Percentiles rank a stretch among this genome's conserved stretches.
Evolutionary conservation across 2,797 vertebrate species (phyloP).

Genomic region (Graptemys geographica): DNA sequence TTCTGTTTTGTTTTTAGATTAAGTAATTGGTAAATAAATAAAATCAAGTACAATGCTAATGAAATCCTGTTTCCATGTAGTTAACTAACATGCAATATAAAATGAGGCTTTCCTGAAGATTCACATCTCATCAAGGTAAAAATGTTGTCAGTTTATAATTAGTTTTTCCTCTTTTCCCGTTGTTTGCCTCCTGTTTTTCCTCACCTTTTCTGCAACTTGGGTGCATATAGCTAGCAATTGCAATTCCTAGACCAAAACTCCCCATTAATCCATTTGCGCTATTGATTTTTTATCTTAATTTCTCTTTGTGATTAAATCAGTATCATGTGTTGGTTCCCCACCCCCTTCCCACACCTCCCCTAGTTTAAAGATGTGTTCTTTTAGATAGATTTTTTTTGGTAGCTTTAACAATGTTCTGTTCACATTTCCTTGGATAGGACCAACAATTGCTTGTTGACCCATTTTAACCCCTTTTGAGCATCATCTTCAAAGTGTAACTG

Average conservation of each 20-base stretch:
- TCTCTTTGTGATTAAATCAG: conserved; percentile 67
- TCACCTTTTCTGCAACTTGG: not conserved
- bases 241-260: conserved; percentile 1
- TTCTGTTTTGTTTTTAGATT: not conserved
- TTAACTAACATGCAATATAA: not conserved
- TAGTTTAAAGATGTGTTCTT: conserved; percentile 79
- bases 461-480: conserved; percentile 89
- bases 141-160: not conserved
- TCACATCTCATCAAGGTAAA: conserved; percentile 16
- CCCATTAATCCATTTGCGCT: not conserved
- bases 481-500: conserved; percentile 93
- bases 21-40: not conserved
- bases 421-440: conserved; percentile 81
- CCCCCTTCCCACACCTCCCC: conserved; percentile 64
- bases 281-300: conserved; percentile 25
- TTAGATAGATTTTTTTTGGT: conserved; percentile 68
- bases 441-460: conserved; percentile 88
- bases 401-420: conserved; percentile 83
- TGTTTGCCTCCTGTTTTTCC: not conserved
- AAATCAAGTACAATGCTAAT: not conserved
- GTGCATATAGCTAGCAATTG: not conserved
- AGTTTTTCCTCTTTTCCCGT: not conserved
- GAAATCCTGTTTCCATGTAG: not conserved
- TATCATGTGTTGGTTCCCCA: conserved; percentile 51
- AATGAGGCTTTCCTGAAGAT: not conserved